These are phyloP conservation scores for Eupithecia vulgata DNA, from an alignment of 2,888 invertebrate species.

Conservation along the genomic window DNA sequence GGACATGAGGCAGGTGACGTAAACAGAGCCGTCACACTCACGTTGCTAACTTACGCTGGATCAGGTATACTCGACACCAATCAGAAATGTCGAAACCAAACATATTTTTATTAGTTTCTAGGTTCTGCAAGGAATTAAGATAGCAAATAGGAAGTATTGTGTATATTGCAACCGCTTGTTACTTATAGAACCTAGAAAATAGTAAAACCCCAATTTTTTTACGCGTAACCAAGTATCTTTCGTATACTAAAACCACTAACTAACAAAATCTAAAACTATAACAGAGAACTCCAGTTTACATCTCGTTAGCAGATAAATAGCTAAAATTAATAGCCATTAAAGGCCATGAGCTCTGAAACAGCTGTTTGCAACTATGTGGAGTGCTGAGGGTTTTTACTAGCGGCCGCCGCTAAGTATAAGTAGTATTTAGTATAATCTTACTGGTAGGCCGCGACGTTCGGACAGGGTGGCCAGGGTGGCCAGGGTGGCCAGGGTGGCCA, in stretches of 20 bases:
- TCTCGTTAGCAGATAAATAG: constrained; percentile 5
- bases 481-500: too few relatives aligned
- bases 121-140: too few relatives aligned
- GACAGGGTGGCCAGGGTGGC: constrained; percentile 16
- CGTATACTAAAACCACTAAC: too few relatives aligned
- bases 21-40: not conserved
- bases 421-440: constrained; percentile 48
- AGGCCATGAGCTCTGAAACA: constrained; percentile 20
- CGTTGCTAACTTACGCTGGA: not conserved
- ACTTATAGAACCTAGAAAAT: too few relatives aligned
- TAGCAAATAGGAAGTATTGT: too few relatives aligned
- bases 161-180: too few relatives aligned
- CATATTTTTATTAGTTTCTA: too few relatives aligned
- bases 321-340: constrained; percentile 3
- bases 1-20: too few relatives aligned
- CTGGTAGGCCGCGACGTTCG: constrained; percentile 27
- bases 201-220: too few relatives aligned
- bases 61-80: not conserved
- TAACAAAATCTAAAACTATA: too few relatives aligned
- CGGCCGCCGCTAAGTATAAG: constrained; percentile 36
- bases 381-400: constrained; percentile 19
- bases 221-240: too few relatives aligned
- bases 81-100: not conserved
- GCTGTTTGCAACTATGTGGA: constrained; percentile 32
- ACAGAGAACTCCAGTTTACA: not conserved